These are phyloP conservation scores for Ornithoptera alexandrae DNA, from an alignment of 2,888 invertebrate species.

Conservation along the genomic window DNA sequence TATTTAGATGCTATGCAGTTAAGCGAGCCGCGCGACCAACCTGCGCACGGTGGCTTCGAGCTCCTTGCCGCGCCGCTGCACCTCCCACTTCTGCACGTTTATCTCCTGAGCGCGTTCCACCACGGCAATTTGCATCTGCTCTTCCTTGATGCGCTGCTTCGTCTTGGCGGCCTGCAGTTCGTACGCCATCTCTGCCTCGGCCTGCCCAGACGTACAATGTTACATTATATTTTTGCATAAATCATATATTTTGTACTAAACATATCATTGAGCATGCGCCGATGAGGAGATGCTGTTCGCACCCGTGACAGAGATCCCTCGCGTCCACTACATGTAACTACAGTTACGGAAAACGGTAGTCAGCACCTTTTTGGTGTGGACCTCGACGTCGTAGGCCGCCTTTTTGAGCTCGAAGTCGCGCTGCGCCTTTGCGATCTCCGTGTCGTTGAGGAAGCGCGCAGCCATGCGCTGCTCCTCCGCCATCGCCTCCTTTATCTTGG, in stretches of 20 bases:
- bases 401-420: constrained; percentile 98
- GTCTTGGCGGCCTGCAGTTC: constrained; percentile 97
- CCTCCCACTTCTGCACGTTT: constrained; percentile 97
- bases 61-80: constrained; percentile 93
- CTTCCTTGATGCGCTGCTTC: constrained; percentile 96
- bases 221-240: no score
- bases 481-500: constrained; percentile 95
- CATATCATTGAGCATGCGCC: no score
- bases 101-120: constrained; percentile 96
- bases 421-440: constrained; percentile 97
- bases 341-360: no score
- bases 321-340: no score
- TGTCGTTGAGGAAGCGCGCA: constrained; percentile 94
- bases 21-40: constrained; percentile 38
- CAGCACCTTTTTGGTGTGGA: constrained; percentile 91
- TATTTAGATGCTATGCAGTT: no score
- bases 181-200: constrained; percentile 96
- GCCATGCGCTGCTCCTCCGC: constrained; percentile 99
- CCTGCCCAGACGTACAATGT: constrained; percentile 63
- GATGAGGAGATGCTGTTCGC: no score
- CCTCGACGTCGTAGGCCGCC: constrained; percentile 97
- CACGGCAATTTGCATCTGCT: constrained; percentile 97
- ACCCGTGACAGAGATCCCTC: no score
- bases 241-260: no score
- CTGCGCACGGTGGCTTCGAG: constrained; percentile 94